phyloP scores from a whole-genome alignment of 2,888 invertebrate species.

The Cerastis leucographa region DNA sequence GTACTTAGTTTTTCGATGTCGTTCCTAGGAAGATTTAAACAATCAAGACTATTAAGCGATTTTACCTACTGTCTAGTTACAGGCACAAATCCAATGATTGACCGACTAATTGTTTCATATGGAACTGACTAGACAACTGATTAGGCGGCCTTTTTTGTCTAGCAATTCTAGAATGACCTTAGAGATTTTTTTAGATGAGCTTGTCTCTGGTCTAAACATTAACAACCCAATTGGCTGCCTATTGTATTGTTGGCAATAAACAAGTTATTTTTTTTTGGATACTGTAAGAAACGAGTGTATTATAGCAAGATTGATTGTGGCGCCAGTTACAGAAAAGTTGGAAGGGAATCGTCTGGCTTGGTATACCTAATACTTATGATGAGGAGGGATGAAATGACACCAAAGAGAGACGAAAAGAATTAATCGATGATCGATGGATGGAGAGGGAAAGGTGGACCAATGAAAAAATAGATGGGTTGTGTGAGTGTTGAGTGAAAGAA shows the following conservation, averaged over 20 bases:
- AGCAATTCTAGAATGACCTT: conserved; percentile 39
- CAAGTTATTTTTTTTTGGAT: neutral
- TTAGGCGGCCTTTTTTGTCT: conserved; percentile 53
- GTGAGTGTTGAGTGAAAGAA: neutral
- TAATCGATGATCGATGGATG: neutral
- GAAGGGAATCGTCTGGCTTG: neutral
- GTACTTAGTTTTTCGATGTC: neutral
- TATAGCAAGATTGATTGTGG: neutral
- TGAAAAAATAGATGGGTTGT: neutral
- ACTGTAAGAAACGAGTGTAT: neutral
- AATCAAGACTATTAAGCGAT: conserved; percentile 44
- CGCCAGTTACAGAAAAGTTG: neutral
- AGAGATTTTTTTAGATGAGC: conserved; percentile 27
- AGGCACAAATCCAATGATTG: conserved; percentile 46
- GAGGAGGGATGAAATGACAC: neutral
- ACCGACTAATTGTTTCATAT: conserved; percentile 48
- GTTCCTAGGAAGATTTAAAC: conserved; percentile 1
- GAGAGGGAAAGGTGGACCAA: neutral
- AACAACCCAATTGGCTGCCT: neutral
- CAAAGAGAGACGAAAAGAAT: neutral
- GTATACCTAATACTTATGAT: neutral
- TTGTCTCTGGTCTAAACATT: conserved; percentile 1
- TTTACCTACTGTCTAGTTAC: conserved; percentile 38
- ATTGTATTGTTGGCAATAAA: neutral
- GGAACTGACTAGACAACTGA: conserved; percentile 53